Conservation (phyloP, 2,888 invertebrate genomes). For the Chrysolina americana region DNA sequence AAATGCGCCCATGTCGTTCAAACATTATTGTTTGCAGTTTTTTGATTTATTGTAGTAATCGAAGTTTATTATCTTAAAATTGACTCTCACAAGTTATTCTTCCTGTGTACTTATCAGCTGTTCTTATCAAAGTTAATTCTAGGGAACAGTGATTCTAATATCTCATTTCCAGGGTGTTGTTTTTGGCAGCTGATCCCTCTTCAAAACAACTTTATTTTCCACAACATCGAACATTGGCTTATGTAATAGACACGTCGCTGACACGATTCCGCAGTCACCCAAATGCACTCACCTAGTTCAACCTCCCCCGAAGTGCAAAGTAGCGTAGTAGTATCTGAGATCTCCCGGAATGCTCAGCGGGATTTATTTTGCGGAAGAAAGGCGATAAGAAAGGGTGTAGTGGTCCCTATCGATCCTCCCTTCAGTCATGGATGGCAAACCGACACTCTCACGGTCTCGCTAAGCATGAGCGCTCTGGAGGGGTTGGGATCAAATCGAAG, state of each 20-base stretch:
- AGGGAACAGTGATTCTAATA: background rate
- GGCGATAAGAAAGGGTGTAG: slow-evolving; percentile 51
- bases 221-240: slow-evolving; percentile 6
- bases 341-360: slow-evolving; percentile 40
- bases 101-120: background rate
- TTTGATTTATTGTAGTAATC: too few relatives aligned
- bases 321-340: slow-evolving; percentile 46
- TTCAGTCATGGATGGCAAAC: background rate
- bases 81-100: too few relatives aligned
- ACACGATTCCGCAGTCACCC: background rate
- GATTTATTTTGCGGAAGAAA: slow-evolving; percentile 58
- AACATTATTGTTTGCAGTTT: too few relatives aligned
- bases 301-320: slow-evolving; percentile 44
- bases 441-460: background rate
- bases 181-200: background rate
- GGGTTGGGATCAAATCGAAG: background rate
- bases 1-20: too few relatives aligned
- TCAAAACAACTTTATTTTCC: slow-evolving; percentile 19
- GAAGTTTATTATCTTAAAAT: too few relatives aligned
- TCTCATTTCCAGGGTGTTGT: background rate
- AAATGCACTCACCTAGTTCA: slow-evolving; percentile 13
- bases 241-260: slow-evolving; percentile 19
- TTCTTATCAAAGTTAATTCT: background rate
- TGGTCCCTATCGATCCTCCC: slow-evolving; percentile 30
- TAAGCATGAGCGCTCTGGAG: background rate